Conservation (phyloP, 1,140 invertebrate species). For the Tyrophagus putrescentiae region DNA sequence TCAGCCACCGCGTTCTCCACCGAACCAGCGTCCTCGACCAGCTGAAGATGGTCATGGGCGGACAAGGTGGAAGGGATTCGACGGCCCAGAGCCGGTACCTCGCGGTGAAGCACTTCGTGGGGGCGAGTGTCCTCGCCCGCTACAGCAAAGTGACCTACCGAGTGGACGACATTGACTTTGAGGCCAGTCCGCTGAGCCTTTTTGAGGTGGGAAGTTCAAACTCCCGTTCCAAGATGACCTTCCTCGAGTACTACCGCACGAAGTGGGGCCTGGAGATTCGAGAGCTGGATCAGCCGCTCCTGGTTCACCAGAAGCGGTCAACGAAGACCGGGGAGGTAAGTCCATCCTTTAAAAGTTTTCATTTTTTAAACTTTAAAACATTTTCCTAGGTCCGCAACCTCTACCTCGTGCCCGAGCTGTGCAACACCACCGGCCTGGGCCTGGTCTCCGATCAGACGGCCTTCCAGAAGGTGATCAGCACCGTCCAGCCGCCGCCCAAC, state of each 20-base stretch:
- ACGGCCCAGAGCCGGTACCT: slow-evolving; percentile 33
- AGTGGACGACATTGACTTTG: slow-evolving; percentile 71
- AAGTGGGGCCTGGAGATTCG: slow-evolving; percentile 46
- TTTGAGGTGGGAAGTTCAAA: slow-evolving; percentile 38
- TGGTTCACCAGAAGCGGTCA: slow-evolving; percentile 42
- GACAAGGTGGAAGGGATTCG: no score
- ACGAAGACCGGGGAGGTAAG: slow-evolving; percentile 1
- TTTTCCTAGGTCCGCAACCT: slow-evolving; percentile 32
- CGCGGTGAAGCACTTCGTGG: slow-evolving; percentile 44
- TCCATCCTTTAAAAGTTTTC: not conserved
- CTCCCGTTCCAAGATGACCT: slow-evolving; percentile 48
- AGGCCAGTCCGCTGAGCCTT: slow-evolving; percentile 43
- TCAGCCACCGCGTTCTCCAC: slow-evolving; percentile 64
- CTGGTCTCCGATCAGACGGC: slow-evolving; percentile 39
- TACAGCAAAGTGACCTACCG: slow-evolving; percentile 83
- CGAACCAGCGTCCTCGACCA: slow-evolving; percentile 72
- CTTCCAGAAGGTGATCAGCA: not conserved
- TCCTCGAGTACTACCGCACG: slow-evolving; percentile 62
- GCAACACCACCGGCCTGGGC: slow-evolving; percentile 55
- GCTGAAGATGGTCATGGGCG: slow-evolving; percentile 63
- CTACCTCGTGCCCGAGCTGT: slow-evolving; percentile 64
- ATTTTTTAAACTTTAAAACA: slow-evolving; percentile 12
- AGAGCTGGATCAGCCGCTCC: slow-evolving; percentile 60
- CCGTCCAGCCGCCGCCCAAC: slow-evolving; percentile 60
- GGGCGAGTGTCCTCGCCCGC: slow-evolving; percentile 60